Conservation (phyloP, 2,888 invertebrate genomes). For the Melanotus villosus region DNA sequence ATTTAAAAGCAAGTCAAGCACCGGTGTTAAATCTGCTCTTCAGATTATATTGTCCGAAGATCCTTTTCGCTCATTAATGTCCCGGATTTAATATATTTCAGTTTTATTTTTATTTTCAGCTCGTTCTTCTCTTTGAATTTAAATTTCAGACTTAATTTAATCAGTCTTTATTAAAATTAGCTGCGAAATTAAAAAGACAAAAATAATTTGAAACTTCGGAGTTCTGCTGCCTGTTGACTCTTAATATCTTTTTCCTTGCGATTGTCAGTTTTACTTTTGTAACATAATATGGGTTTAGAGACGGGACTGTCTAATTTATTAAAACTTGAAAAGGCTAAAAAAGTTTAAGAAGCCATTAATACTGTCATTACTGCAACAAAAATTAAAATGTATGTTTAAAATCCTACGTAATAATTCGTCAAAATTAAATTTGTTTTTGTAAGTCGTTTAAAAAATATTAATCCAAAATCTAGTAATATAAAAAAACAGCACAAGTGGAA, state of each 20-base stretch:
- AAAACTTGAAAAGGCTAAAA: too few species aligned
- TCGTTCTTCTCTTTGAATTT: conserved; percentile 21
- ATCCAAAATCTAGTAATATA: too few species aligned
- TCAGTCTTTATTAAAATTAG: conserved; percentile 39
- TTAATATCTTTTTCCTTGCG: not conserved
- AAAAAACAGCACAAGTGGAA: too few species aligned
- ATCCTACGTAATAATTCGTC: too few species aligned
- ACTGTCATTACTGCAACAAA: too few species aligned
- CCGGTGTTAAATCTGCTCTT: conserved; percentile 55
- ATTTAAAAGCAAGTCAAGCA: conserved; percentile 59
- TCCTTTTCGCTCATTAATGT: conserved; percentile 42
- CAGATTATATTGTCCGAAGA: conserved; percentile 57
- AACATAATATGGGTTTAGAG: too few species aligned
- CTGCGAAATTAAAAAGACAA: conserved; percentile 18
- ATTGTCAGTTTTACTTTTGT: too few species aligned
- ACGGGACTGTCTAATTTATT: too few species aligned
- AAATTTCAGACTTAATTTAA: conserved; percentile 42
- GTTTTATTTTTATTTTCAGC: conserved; percentile 42
- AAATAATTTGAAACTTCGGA: conserved; percentile 15
- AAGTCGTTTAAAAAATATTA: too few species aligned
- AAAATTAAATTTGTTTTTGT: too few species aligned
- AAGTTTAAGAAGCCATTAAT: too few species aligned
- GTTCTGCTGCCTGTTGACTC: not conserved
- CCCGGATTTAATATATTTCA: conserved; percentile 43
- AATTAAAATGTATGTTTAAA: too few species aligned